Conservation (phyloP, 2,888 invertebrate genomes). For the Lissonota sp. region DNA sequence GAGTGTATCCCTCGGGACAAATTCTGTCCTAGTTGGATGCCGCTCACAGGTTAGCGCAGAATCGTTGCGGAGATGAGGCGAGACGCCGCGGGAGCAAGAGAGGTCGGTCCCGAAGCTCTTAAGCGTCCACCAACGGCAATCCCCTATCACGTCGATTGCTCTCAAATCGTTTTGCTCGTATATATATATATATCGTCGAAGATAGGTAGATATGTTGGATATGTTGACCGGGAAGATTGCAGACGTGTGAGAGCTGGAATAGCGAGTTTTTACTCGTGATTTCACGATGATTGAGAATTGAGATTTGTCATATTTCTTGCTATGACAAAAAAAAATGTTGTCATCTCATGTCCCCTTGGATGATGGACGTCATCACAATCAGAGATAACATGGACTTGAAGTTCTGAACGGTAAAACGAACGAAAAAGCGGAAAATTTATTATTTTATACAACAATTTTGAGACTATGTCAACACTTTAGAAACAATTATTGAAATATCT, state of each 20-base stretch:
- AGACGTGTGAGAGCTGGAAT: conserved; percentile 10
- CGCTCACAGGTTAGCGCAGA: conserved; percentile 76
- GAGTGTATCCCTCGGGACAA: conserved; percentile 76
- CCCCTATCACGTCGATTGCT: conserved; percentile 59
- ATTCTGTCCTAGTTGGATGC: conserved; percentile 75
- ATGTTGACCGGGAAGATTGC: conserved; percentile 11
- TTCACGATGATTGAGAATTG: background rate
- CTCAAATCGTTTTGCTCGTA: conserved; percentile 45
- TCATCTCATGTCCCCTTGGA: too few relatives aligned
- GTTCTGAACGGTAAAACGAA: too few relatives aligned
- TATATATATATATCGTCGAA: conserved; percentile 20
- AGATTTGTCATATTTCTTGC: background rate
- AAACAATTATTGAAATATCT: too few relatives aligned
- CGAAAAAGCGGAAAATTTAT: too few relatives aligned
- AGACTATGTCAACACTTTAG: too few relatives aligned
- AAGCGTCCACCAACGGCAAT: conserved; percentile 68
- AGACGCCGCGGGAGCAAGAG: conserved; percentile 46
- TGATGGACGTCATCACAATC: too few relatives aligned
- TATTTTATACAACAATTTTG: too few relatives aligned
- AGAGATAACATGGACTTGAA: too few relatives aligned
- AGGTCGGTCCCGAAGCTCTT: conserved; percentile 70
- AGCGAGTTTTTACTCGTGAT: background rate
- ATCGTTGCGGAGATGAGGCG: conserved; percentile 52
- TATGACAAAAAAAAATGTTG: too few relatives aligned
- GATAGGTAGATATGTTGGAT: conserved; percentile 25